Conservation (phyloP, 2,797 vertebrate species). For the Staurois parvus region DNA sequence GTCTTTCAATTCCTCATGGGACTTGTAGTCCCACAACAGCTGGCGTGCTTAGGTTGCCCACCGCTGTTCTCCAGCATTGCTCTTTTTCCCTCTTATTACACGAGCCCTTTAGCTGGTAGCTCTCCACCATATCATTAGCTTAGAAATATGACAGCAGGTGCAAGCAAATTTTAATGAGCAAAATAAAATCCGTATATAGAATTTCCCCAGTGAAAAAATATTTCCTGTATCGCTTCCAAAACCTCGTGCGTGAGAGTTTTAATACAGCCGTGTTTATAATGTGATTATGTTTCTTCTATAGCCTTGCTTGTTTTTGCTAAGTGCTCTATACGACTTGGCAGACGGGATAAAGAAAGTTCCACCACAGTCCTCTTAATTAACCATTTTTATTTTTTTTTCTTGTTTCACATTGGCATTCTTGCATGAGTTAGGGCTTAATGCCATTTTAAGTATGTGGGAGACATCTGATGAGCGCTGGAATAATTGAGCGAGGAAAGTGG, state of each 20-base stretch:
- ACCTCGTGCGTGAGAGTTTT: not conserved
- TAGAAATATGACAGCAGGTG: not conserved
- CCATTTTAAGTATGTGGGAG: constrained; percentile 41
- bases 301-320: not conserved
- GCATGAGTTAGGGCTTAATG: constrained; percentile 41
- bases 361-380: not conserved
- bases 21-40: too few species aligned
- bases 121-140: not conserved
- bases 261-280: not conserved
- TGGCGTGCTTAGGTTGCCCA: too few species aligned
- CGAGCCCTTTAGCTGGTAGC: too few species aligned
- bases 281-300: not conserved
- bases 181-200: not conserved
- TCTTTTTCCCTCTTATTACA: too few species aligned
- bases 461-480: not conserved
- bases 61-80: too few species aligned
- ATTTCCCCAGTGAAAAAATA: not conserved
- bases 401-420: constrained; percentile 4
- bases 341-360: not conserved
- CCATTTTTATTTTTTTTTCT: not conserved
- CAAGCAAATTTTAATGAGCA: not conserved
- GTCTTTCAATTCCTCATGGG: too few species aligned
- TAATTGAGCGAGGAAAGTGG: constrained; percentile 14
- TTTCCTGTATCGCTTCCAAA: not conserved
- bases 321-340: not conserved